phyloP scores from a whole-genome alignment of 1,140 invertebrate species.

The Aphelenchoides avenae region DNA sequence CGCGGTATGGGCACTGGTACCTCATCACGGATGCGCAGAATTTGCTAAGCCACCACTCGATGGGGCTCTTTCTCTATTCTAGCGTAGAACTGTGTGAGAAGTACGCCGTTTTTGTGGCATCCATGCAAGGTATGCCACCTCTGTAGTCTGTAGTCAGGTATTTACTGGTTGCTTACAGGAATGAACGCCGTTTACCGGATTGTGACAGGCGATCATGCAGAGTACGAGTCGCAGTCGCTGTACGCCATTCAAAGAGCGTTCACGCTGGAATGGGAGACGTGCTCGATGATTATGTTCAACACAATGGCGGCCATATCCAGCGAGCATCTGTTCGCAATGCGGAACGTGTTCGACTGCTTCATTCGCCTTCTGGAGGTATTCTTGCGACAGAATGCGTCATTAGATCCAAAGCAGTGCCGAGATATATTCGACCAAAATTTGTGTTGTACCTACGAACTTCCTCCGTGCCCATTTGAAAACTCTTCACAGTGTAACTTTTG shows the following conservation, averaged over 20 bases:
- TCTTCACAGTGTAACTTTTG: no score
- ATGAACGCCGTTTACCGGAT: constrained; percentile 14
- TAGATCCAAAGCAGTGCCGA: no score
- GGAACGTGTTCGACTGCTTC: no score
- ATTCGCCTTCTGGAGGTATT: no score
- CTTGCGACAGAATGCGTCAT: no score
- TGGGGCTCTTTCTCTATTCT: background rate
- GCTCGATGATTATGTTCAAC: constrained; percentile 5
- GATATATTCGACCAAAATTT: no score
- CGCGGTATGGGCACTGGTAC: constrained; percentile 3
- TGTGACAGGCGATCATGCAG: constrained; percentile 6
- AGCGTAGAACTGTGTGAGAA: constrained; percentile 10
- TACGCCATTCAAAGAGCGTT: constrained; percentile 12
- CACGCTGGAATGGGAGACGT: constrained; percentile 16
- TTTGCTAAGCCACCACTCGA: constrained; percentile 2
- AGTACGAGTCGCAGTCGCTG: constrained; percentile 14
- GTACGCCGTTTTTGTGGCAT: constrained; percentile 1
- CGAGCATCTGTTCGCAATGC: no score
- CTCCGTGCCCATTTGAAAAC: no score
- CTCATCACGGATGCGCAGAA: constrained; percentile 17
- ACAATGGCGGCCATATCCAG: no score
- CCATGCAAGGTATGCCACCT: constrained; percentile 4
- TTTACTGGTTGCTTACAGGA: no score
- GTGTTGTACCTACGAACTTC: no score
- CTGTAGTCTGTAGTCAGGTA: no score